Evolutionary conservation across 2,888 invertebrate species (phyloP).

Genomic region (Piscicola geometra): DNA sequence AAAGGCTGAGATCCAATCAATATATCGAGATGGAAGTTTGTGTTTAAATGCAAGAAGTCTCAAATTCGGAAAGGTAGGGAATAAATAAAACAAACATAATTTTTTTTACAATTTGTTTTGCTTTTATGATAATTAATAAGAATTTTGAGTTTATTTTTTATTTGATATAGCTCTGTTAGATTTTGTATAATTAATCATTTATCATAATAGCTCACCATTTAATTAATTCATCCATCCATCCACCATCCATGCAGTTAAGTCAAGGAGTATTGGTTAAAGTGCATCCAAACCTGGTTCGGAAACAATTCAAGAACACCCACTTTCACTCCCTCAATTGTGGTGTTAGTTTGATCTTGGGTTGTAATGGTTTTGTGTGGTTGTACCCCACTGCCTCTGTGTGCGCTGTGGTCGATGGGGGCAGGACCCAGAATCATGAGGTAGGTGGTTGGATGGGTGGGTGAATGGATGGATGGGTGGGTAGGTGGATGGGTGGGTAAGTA

Average conservation of each 20-base stretch:
- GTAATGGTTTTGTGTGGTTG: slow-evolving; percentile 94
- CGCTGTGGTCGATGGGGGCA: slow-evolving; percentile 61
- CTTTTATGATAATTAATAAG: no score
- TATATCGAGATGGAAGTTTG: slow-evolving; percentile 82
- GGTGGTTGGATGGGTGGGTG: background rate
- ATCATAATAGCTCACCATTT: no score
- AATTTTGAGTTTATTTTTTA: background rate
- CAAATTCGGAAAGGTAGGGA: slow-evolving; percentile 83
- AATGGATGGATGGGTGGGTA: background rate
- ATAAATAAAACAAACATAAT: no score
- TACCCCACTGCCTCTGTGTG: slow-evolving; percentile 66
- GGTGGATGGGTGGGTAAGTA: no score
- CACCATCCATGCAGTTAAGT: slow-evolving; percentile 52
- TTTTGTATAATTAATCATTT: background rate
- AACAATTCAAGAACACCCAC: slow-evolving; percentile 77
- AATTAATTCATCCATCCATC: no score
- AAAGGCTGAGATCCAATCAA: slow-evolving; percentile 81
- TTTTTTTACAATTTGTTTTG: no score
- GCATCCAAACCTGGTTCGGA: slow-evolving; percentile 79
- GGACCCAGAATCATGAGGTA: slow-evolving; percentile 69
- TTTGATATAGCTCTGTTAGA: background rate
- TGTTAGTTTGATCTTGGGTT: slow-evolving; percentile 85
- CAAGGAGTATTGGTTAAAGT: slow-evolving; percentile 86
- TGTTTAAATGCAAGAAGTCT: slow-evolving; percentile 90
- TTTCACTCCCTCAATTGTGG: slow-evolving; percentile 89